phyloP scores from a whole-genome alignment of 2,888 invertebrate genomes.

The Ethmia dodecea region DNA sequence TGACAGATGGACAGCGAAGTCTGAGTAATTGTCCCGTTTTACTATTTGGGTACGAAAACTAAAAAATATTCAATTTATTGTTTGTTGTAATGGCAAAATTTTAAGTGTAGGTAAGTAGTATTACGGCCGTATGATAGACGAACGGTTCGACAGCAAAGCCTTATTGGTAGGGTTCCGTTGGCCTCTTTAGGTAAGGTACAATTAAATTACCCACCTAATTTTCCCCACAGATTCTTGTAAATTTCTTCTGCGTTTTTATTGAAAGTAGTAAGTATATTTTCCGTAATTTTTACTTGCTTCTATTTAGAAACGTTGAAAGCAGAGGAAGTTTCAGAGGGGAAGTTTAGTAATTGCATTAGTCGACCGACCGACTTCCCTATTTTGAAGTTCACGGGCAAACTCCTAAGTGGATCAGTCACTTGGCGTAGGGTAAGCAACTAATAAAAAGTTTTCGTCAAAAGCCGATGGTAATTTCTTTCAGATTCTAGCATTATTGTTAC shows the following conservation, averaged over 20 bases:
- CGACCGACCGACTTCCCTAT: constrained; percentile 38
- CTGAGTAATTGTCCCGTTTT: too few relatives aligned
- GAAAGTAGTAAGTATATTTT: background rate
- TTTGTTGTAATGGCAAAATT: too few relatives aligned
- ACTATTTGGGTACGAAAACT: too few relatives aligned
- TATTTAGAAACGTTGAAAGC: background rate
- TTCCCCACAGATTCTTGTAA: background rate
- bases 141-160: too few relatives aligned
- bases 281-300: background rate
- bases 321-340: constrained; percentile 7
- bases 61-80: too few relatives aligned
- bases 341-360: constrained; percentile 47
- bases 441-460: constrained; percentile 33
- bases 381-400: constrained; percentile 46
- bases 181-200: too few relatives aligned
- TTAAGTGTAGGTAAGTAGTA: too few relatives aligned
- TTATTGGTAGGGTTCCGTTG: too few relatives aligned
- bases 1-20: too few relatives aligned
- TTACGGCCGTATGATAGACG: too few relatives aligned
- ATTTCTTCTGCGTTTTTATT: background rate
- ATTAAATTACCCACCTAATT: too few relatives aligned
- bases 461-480: constrained; percentile 33
- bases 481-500: too few relatives aligned
- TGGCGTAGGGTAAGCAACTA: constrained; percentile 23
- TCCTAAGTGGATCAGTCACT: constrained; percentile 47